Evolutionary conservation across 2,888 invertebrate species (phyloP).

Genomic region (Orthosia incerta): DNA sequence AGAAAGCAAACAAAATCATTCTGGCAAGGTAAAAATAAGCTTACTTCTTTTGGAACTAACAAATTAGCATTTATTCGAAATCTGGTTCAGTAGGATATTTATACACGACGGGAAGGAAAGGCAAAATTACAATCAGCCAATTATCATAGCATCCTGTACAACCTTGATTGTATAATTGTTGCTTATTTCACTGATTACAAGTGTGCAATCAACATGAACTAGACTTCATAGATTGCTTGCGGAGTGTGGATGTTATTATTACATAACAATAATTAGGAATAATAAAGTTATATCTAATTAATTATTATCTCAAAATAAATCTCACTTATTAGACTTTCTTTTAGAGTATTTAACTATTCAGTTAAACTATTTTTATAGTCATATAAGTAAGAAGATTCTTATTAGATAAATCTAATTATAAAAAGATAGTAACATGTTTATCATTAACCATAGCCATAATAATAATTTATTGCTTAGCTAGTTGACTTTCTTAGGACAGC

Average conservation of each 20-base stretch:
- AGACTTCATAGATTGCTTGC: constrained; percentile 27
- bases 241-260: constrained; percentile 11
- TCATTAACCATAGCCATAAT: neutral
- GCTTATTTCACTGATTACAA: constrained; percentile 49
- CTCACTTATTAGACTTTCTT: neutral
- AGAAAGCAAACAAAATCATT: constrained; percentile 44
- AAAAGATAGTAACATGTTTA: neutral
- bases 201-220: constrained; percentile 39
- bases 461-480: constrained; percentile 5
- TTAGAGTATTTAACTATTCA: neutral
- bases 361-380: neutral
- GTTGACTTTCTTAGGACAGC: constrained; percentile 22
- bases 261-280: constrained; percentile 6
- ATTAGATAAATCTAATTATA: neutral
- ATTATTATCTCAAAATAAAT: neutral
- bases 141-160: constrained; percentile 68
- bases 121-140: constrained; percentile 62
- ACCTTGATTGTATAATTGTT: constrained; percentile 64
- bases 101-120: constrained; percentile 64
- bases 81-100: constrained; percentile 56
- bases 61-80: constrained; percentile 48
- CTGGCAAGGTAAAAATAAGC: constrained; percentile 24
- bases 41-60: constrained; percentile 30
- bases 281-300: neutral
- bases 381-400: neutral